Evolutionary conservation across 2,888 invertebrate species (phyloP).

Genomic region (Marronus borbonicus): DNA sequence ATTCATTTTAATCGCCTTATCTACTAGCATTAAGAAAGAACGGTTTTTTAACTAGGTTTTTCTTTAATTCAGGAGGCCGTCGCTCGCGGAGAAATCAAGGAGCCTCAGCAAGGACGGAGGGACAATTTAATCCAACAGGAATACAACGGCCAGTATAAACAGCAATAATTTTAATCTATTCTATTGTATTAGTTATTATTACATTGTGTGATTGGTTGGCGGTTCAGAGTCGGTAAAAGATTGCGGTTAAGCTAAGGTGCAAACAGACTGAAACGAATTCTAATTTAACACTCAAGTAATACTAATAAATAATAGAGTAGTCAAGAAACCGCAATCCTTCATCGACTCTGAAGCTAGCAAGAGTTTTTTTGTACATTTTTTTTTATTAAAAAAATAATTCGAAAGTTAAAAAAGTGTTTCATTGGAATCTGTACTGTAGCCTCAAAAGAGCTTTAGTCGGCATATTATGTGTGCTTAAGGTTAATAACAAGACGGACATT

Average conservation of each 20-base stretch:
- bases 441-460: too few relatives aligned
- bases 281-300: slow-evolving; percentile 40
- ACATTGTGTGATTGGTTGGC: slow-evolving; percentile 11
- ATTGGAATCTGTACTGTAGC: background rate
- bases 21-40: background rate
- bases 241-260: background rate
- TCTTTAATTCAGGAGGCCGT: slow-evolving; percentile 73
- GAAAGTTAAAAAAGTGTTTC: slow-evolving; percentile 20
- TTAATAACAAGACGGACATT: background rate
- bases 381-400: slow-evolving; percentile 40
- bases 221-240: slow-evolving; percentile 4
- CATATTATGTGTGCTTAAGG: background rate
- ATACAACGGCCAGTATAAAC: slow-evolving; percentile 78
- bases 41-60: background rate
- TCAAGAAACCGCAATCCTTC: background rate
- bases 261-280: slow-evolving; percentile 35
- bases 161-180: slow-evolving; percentile 54
- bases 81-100: slow-evolving; percentile 72
- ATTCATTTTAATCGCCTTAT: too few relatives aligned
- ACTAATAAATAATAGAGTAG: slow-evolving; percentile 28
- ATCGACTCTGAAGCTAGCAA: slow-evolving; percentile 23
- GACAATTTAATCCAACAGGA: slow-evolving; percentile 73
- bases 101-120: slow-evolving; percentile 71
- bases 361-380: slow-evolving; percentile 31
- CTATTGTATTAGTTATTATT: slow-evolving; percentile 34